Conservation (phyloP, 2,888 invertebrate genomes). For the Mesoligia furuncula region DNA sequence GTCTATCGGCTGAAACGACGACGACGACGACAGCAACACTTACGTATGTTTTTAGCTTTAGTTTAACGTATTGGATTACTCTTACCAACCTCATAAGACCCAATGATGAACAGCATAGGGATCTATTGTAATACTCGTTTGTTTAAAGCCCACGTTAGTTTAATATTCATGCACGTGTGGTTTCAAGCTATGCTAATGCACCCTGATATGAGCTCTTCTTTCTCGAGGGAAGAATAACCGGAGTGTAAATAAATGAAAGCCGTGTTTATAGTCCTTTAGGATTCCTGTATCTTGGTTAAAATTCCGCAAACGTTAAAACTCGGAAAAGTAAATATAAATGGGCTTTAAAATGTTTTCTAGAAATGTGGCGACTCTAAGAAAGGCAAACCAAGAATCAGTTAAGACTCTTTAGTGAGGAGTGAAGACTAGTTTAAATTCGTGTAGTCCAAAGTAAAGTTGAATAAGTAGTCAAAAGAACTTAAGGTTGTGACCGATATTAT, state of each 20-base stretch:
- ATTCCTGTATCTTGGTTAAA: constrained; percentile 11
- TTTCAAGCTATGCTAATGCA: constrained; percentile 30
- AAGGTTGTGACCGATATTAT: neutral
- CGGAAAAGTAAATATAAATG: neutral
- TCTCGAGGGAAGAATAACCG: constrained; percentile 38
- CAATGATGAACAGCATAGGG: neutral
- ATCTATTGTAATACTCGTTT: neutral
- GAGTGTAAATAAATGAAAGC: constrained; percentile 32
- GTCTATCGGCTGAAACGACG: too few relatives aligned
- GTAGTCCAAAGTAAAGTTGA: neutral
- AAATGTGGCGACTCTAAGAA: neutral
- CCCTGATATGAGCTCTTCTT: constrained; percentile 32
- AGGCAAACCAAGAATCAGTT: neutral
- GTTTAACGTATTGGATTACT: neutral
- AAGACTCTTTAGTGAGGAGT: neutral
- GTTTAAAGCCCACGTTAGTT: neutral
- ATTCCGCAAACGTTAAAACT: constrained; percentile 13
- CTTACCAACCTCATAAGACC: neutral
- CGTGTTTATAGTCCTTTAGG: constrained; percentile 24
- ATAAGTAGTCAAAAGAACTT: too few relatives aligned
- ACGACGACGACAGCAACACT: too few relatives aligned
- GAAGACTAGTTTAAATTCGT: neutral
- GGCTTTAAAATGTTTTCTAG: constrained; percentile 4
- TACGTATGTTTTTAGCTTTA: neutral
- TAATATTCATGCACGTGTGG: constrained; percentile 32